Percentiles rank a stretch among this genome's conserved stretches.
These are phyloP conservation scores for Poeciliopsis turrubarensis DNA, from an alignment of 2,113 vertebrate genomes.

Conservation along the genomic window DNA sequence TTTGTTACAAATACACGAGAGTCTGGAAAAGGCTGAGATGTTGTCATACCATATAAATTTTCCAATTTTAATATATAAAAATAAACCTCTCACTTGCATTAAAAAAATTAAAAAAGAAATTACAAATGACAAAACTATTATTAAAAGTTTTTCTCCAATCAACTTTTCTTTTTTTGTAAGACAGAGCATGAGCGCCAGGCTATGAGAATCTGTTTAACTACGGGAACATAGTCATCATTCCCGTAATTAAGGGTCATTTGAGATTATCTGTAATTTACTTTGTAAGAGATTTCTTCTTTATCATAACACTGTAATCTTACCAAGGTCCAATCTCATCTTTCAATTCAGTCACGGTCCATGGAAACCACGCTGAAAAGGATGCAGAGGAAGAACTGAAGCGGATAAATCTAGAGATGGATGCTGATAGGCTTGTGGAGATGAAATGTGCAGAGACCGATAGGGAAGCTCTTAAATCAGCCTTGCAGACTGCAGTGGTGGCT, in stretches of 20 bases:
- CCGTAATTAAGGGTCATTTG: background rate
- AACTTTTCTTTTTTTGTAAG: too few species aligned
- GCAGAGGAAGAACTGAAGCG: slow-evolving; percentile 72
- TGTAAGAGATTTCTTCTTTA: background rate
- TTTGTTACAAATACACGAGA: too few species aligned
- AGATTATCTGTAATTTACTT: background rate
- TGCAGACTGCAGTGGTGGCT: slow-evolving; percentile 72
- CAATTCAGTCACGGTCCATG: slow-evolving; percentile 58
- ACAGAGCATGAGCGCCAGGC: too few species aligned
- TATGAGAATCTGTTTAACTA: too few species aligned
- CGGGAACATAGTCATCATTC: too few species aligned
- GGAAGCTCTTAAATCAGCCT: slow-evolving; percentile 78
- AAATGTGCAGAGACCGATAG: slow-evolving; percentile 79
- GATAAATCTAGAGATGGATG: slow-evolving; percentile 77
- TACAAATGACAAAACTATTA: too few species aligned
- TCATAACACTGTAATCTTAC: background rate
- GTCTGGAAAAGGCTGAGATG: too few species aligned
- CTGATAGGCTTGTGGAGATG: slow-evolving; percentile 74
- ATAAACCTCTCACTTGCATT: too few species aligned
- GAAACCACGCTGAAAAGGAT: slow-evolving; percentile 76
- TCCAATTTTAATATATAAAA: too few species aligned
- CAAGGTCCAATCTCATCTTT: background rate
- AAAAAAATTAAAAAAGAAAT: too few species aligned
- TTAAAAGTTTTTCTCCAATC: too few species aligned
- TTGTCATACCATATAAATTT: too few species aligned